Conservation (phyloP, 2,113 vertebrate species). For the Barnardius zonarius region DNA sequence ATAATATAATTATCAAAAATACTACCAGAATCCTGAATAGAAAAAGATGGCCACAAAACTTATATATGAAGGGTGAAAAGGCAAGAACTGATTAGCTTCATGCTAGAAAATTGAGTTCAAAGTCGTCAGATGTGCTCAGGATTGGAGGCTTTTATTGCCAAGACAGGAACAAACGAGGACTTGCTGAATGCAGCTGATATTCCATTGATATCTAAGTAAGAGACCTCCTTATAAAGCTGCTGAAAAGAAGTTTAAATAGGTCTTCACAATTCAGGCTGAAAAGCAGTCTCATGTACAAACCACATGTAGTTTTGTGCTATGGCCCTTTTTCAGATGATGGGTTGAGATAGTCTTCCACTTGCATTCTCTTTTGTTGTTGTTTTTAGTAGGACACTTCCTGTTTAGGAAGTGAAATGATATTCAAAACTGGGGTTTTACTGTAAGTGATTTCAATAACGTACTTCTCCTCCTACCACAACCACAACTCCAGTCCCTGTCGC, state of each 20-base stretch:
- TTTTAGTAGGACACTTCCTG: slow-evolving; percentile 20
- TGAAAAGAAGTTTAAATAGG: slow-evolving; percentile 32
- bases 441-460: slow-evolving; percentile 46
- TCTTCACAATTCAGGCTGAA: background rate
- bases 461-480: slow-evolving; percentile 43
- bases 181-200: slow-evolving; percentile 55
- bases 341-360: background rate
- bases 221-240: slow-evolving; percentile 21
- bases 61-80: slow-evolving; percentile 1
- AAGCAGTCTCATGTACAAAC: background rate
- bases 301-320: background rate
- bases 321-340: background rate
- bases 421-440: slow-evolving; percentile 44
- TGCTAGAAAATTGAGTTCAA: slow-evolving; percentile 45
- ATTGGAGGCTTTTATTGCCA: slow-evolving; percentile 33
- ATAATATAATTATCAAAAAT: slow-evolving; percentile 1
- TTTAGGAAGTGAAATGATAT: slow-evolving; percentile 44
- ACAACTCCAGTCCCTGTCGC: background rate
- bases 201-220: slow-evolving; percentile 38
- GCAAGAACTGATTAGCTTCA: slow-evolving; percentile 38
- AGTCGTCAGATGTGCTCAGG: background rate
- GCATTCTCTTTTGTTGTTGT: background rate
- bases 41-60: slow-evolving; percentile 2
- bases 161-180: background rate
- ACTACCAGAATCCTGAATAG: background rate